Evolutionary conservation across 2,888 invertebrate genomes (phyloP).

Genomic region (Macropis europaea): DNA sequence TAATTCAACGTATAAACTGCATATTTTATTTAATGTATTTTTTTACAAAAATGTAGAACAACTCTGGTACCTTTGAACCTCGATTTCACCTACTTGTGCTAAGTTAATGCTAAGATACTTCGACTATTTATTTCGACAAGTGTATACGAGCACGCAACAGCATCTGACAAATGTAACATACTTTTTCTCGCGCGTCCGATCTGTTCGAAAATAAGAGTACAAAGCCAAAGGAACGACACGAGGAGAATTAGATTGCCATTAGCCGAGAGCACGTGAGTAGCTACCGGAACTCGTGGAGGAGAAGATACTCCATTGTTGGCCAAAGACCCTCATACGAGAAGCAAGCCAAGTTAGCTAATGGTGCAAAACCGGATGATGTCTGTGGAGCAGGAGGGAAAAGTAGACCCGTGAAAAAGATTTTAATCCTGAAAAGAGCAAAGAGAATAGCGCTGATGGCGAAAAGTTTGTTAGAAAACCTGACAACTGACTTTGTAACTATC

Average conservation of each 20-base stretch:
- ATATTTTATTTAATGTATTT: too few species aligned
- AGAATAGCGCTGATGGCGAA: constrained; percentile 8
- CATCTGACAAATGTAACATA: neutral
- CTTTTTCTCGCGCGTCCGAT: neutral
- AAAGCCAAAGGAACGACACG: constrained; percentile 10
- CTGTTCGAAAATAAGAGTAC: neutral
- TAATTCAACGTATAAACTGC: too few species aligned
- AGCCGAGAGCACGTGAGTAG: constrained; percentile 29
- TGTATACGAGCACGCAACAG: neutral
- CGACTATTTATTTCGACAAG: too few species aligned
- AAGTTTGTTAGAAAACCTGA: constrained; percentile 40
- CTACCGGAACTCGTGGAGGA: constrained; percentile 9
- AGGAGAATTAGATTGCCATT: constrained; percentile 43
- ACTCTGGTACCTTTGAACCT: too few species aligned
- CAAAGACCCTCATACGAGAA: constrained; percentile 38
- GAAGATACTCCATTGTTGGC: constrained; percentile 40
- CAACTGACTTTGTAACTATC: neutral
- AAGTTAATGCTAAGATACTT: too few species aligned
- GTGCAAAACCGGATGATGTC: constrained; percentile 53
- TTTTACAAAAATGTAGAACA: too few species aligned
- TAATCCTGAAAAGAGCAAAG: constrained; percentile 32
- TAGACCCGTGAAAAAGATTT: constrained; percentile 39
- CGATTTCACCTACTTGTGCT: too few species aligned
- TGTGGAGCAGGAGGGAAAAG: neutral
- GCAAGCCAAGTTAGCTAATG: constrained; percentile 48